These are phyloP conservation scores for Brachyhypopomus occidentalis DNA, from an alignment of 2,113 vertebrate species.

Conservation along the genomic window DNA sequence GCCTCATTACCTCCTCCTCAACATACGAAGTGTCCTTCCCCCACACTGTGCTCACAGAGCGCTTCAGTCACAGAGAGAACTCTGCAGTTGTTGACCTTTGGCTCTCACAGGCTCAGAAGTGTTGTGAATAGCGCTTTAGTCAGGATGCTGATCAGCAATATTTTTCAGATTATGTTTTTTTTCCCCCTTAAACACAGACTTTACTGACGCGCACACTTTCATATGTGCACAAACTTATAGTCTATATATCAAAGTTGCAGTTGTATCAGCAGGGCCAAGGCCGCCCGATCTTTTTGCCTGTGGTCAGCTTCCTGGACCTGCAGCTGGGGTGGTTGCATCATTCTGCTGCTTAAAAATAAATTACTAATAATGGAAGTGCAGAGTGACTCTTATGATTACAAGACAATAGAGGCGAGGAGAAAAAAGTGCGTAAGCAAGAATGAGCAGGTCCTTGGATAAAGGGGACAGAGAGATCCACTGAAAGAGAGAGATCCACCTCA, in stretches of 20 bases:
- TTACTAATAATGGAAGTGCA: slow-evolving; percentile 47
- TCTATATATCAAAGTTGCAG: slow-evolving; percentile 45
- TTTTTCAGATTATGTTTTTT: slow-evolving; percentile 4
- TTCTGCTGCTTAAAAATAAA: slow-evolving; percentile 46
- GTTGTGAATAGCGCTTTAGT: slow-evolving; percentile 11
- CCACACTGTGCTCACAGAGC: no score
- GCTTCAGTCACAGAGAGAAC: background rate
- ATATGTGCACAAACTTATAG: slow-evolving; percentile 33
- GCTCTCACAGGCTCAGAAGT: slow-evolving; percentile 18
- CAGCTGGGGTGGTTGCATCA: slow-evolving; percentile 52
- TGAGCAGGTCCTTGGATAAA: slow-evolving; percentile 11
- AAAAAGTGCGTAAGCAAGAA: slow-evolving; percentile 47
- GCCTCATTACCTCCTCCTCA: background rate
- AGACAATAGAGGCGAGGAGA: slow-evolving; percentile 44
- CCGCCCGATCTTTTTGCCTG: slow-evolving; percentile 49
- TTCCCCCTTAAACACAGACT: slow-evolving; percentile 18
- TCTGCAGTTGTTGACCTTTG: background rate
- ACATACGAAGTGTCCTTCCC: background rate
- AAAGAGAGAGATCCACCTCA: background rate
- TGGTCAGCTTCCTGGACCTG: slow-evolving; percentile 40
- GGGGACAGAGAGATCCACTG: slow-evolving; percentile 2
- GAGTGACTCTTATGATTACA: slow-evolving; percentile 49
- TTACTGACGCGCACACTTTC: slow-evolving; percentile 42
- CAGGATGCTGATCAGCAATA: slow-evolving; percentile 28
- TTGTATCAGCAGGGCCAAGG: slow-evolving; percentile 53